Evolutionary conservation across 1,140 invertebrate species (phyloP).

Genomic region (Leptestheria dahalacensis): DNA sequence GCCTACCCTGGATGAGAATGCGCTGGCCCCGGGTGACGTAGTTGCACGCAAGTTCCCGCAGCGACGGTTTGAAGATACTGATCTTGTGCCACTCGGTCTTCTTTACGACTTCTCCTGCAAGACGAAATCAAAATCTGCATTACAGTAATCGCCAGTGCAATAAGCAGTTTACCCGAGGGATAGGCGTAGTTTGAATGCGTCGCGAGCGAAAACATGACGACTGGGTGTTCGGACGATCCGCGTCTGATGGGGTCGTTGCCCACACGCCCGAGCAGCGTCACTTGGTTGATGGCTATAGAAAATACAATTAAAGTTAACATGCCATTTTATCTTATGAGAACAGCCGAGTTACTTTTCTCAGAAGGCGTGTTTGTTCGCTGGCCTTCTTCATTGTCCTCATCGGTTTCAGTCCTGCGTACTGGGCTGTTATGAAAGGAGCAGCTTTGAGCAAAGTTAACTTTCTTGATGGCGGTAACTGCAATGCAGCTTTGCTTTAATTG

Average conservation of each 20-base stretch:
- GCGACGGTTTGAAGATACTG: constrained; percentile 66
- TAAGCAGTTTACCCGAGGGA: constrained; percentile 2
- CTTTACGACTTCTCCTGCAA: constrained; percentile 56
- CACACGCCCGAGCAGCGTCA: constrained; percentile 68
- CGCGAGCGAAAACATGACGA: constrained; percentile 76
- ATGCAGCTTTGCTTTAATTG: too few species aligned
- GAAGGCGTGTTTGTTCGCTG: background rate
- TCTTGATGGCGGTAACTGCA: too few species aligned
- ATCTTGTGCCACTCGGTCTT: constrained; percentile 83
- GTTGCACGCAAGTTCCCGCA: constrained; percentile 58
- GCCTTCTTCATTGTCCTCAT: background rate
- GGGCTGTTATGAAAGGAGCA: background rate
- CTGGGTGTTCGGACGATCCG: constrained; percentile 63
- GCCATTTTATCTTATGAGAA: background rate
- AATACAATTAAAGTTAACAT: constrained; percentile 17
- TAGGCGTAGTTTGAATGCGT: constrained; percentile 32
- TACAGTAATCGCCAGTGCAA: background rate
- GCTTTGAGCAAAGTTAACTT: too few species aligned
- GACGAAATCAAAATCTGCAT: constrained; percentile 18
- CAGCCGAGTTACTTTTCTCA: background rate
- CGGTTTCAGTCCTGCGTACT: background rate
- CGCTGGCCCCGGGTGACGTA: constrained; percentile 75
- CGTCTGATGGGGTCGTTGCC: constrained; percentile 71
- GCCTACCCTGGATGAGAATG: constrained; percentile 60
- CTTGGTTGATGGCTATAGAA: constrained; percentile 64